A percentile compares a stretch with the other conserved stretches of the same genome.
Evolutionary conservation across 1,140 invertebrate species (phyloP).

Genomic region (Lasaia peninsularis): DNA sequence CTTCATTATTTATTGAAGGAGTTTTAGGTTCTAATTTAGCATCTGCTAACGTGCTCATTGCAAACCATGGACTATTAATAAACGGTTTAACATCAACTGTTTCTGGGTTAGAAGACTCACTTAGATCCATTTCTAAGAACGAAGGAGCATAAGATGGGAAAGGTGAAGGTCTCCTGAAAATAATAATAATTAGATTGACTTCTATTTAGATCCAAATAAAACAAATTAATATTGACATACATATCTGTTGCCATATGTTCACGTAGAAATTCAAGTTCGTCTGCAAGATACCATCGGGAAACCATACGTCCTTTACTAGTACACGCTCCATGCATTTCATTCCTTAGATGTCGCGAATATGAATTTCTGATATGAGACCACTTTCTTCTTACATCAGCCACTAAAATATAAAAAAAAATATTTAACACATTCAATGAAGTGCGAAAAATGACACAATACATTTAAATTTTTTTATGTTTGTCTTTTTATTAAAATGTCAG

Average conservation of each 20-base stretch:
- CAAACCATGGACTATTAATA: slow-evolving; percentile 40
- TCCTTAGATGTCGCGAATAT: slow-evolving; percentile 67
- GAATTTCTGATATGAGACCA: slow-evolving; percentile 73
- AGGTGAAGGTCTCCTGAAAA: slow-evolving; percentile 41
- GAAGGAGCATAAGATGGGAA: slow-evolving; percentile 33
- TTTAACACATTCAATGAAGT: too few species aligned
- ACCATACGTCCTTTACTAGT: slow-evolving; percentile 61
- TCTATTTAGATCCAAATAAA: background rate
- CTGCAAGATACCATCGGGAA: slow-evolving; percentile 64
- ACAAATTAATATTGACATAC: slow-evolving; percentile 23
- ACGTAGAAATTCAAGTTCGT: slow-evolving; percentile 61
- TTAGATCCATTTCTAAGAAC: slow-evolving; percentile 35
- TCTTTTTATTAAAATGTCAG: too few species aligned
- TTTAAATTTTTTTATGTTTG: too few species aligned
- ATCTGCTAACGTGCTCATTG: slow-evolving; percentile 20
- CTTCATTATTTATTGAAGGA: slow-evolving; percentile 33
- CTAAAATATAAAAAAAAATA: slow-evolving; percentile 29
- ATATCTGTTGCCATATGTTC: slow-evolving; percentile 70
- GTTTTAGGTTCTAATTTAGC: slow-evolving; percentile 26
- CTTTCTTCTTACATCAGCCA: slow-evolving; percentile 61
- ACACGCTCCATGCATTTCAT: slow-evolving; percentile 66
- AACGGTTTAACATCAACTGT: slow-evolving; percentile 41
- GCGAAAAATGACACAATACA: too few species aligned
- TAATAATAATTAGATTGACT: background rate
- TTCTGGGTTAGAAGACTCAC: slow-evolving; percentile 26